Conservation (phyloP, 2,888 invertebrate genomes). For the Drosophila atripex region DNA sequence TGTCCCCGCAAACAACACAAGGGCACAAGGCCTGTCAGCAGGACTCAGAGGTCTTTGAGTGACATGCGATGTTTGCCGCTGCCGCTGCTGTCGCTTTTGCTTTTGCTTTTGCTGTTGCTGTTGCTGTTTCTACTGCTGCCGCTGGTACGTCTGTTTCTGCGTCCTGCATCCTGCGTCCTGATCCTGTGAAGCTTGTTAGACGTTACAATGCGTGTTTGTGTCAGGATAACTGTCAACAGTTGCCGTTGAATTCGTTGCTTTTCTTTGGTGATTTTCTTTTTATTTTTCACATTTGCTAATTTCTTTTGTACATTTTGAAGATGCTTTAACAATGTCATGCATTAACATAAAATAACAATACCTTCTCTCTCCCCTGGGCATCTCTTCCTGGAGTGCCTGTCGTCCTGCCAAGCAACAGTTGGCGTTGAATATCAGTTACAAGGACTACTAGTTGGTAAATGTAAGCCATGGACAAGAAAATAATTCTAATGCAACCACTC, state of each 20-base stretch:
- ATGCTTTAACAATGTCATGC: constrained; percentile 52
- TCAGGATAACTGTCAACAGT: constrained; percentile 78
- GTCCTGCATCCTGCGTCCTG: constrained; percentile 14
- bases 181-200: constrained; percentile 72
- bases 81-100: constrained; percentile 26
- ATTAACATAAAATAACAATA: constrained; percentile 70
- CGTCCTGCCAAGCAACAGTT: constrained; percentile 37
- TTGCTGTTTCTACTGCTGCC: constrained; percentile 19
- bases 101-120: too few species aligned
- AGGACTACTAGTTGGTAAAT: not conserved
- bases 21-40: constrained; percentile 35
- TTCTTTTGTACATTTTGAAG: constrained; percentile 73
- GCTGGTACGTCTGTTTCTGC: not conserved
- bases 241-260: constrained; percentile 43
- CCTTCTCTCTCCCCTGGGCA: constrained; percentile 39
- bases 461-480: not conserved
- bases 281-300: constrained; percentile 63
- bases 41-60: constrained; percentile 58
- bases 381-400: constrained; percentile 28
- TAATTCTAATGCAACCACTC: not conserved
- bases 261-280: constrained; percentile 11
- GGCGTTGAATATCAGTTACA: constrained; percentile 41
- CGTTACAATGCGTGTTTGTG: constrained; percentile 78
- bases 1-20: constrained; percentile 13
- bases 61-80: constrained; percentile 58